A percentile compares a stretch with the other conserved stretches of the same genome.
phyloP scores from a whole-genome alignment of 2,113 vertebrate species.

The Platycercus adscitus region DNA sequence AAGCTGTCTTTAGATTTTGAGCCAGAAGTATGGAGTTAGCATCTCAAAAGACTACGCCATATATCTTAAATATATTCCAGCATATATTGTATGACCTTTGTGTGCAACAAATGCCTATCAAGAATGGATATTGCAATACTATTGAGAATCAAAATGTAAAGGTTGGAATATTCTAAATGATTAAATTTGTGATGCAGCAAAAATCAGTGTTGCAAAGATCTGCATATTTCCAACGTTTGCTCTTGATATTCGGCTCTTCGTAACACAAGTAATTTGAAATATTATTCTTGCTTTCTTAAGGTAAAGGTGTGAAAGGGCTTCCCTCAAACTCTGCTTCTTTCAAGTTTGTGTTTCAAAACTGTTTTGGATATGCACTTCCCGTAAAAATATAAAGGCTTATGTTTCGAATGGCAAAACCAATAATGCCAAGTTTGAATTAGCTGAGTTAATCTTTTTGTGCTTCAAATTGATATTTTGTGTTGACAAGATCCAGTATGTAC shows the following conservation, averaged over 20 bases:
- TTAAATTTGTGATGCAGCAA: not conserved
- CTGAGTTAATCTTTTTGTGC: not conserved
- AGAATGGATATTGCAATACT: not conserved
- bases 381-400: not conserved
- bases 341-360: not conserved
- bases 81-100: not conserved
- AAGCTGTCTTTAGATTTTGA: slow-evolving; percentile 5
- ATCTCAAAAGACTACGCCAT: not conserved
- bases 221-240: not conserved
- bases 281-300: not conserved
- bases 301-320: not conserved
- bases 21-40: not conserved
- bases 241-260: not conserved
- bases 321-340: not conserved
- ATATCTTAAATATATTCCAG: not conserved
- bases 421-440: not conserved
- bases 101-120: not conserved
- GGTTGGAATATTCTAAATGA: not conserved
- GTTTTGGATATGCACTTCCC: not conserved
- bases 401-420: not conserved
- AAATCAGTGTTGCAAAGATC: not conserved
- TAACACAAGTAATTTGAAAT: not conserved
- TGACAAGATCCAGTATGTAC: not conserved
- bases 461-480: not conserved
- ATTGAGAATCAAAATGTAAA: not conserved